A percentile compares a stretch with the other conserved stretches of the same genome.
Conservation (phyloP, 2,888 invertebrate species). For the Bibio marci region DNA sequence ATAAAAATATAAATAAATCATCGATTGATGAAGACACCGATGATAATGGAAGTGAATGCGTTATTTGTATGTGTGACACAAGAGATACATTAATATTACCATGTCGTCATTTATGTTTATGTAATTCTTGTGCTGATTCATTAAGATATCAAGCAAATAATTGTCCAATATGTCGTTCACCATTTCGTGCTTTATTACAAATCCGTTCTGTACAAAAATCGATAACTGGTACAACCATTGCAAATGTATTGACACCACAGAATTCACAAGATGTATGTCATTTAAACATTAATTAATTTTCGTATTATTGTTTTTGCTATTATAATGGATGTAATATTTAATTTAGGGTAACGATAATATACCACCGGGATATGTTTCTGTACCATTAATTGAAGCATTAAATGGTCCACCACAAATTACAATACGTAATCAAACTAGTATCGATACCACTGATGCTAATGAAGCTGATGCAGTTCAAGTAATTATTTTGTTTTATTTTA, state of each 20-base stretch:
- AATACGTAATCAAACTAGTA: conserved; percentile 16
- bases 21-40: conserved; percentile 64
- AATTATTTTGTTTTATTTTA: too few species aligned
- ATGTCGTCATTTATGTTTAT: conserved; percentile 90
- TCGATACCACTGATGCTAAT: conserved; percentile 33
- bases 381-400: conserved; percentile 86
- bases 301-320: too few species aligned
- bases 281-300: too few species aligned
- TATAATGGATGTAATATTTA: not conserved
- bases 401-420: conserved; percentile 60
- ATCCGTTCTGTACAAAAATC: conserved; percentile 81
- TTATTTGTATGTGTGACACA: conserved; percentile 98
- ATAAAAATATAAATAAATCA: conserved; percentile 65
- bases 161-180: conserved; percentile 98
- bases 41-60: conserved; percentile 93
- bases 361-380: conserved; percentile 84
- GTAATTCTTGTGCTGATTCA: conserved; percentile 94
- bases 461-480: conserved; percentile 36
- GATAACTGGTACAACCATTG: conserved; percentile 28
- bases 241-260: too few species aligned
- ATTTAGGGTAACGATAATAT: conserved; percentile 35
- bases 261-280: conserved; percentile 43
- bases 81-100: conserved; percentile 94
- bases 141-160: conserved; percentile 94
- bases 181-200: conserved; percentile 90